These are phyloP conservation scores for Streblospio benedicti DNA, from an alignment of 1,140 invertebrate species.

Conservation along the genomic window DNA sequence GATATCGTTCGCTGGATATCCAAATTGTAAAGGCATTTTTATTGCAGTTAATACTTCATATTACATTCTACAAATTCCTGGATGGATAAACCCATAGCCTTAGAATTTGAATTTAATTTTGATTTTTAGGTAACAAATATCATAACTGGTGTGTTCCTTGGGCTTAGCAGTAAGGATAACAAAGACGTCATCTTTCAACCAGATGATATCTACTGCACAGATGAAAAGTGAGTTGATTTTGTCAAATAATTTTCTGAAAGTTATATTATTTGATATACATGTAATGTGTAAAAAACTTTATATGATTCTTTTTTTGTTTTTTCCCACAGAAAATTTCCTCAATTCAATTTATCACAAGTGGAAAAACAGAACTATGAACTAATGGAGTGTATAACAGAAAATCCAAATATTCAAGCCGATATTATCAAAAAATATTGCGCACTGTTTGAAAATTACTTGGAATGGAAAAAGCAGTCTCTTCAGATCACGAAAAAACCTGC, in stretches of 20 bases:
- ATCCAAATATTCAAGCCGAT: neutral
- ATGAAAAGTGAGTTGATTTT: neutral
- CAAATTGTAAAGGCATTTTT: too few species aligned
- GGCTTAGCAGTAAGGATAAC: too few species aligned
- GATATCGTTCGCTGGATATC: neutral
- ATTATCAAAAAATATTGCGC: neutral
- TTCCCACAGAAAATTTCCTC: slow-evolving; percentile 1
- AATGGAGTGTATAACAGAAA: neutral
- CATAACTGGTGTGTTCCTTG: too few species aligned
- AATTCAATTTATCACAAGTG: neutral
- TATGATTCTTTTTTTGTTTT: neutral
- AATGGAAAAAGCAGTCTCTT: slow-evolving; percentile 6
- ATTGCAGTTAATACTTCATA: neutral
- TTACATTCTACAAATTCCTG: neutral
- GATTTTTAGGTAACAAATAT: too few species aligned
- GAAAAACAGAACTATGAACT: neutral
- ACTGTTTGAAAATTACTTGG: slow-evolving; percentile 1
- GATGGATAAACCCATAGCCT: neutral
- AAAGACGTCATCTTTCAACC: too few species aligned
- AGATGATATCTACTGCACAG: too few species aligned
- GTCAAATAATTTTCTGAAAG: neutral
- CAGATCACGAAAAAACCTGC: neutral
- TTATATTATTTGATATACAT: neutral
- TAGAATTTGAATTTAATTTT: too few species aligned
- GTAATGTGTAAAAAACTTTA: neutral